Conservation (phyloP, 2,797 vertebrate genomes). For the Melopsittacus undulatus region DNA sequence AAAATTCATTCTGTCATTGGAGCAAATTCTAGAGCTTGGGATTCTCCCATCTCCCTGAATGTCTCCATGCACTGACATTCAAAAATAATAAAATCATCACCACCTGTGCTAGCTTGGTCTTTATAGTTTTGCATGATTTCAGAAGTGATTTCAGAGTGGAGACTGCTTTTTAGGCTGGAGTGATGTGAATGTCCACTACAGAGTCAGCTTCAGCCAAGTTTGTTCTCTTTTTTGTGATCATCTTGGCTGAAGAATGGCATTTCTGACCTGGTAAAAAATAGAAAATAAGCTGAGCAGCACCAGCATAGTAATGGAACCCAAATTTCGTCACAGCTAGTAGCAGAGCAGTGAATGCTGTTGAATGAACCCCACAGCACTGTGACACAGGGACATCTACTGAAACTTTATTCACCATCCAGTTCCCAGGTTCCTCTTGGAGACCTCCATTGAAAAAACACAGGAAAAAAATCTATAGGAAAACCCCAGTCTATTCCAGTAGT, state of each 20-base stretch:
- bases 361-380: not conserved
- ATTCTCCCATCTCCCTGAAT: not conserved
- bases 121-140: not conserved
- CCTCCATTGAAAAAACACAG: not conserved
- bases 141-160: not conserved
- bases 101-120: not conserved
- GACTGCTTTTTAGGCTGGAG: not conserved
- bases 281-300: not conserved
- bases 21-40: not conserved
- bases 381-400: not conserved
- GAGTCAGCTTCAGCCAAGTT: constrained; percentile 14
- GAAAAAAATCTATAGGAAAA: not conserved
- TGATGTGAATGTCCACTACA: not conserved
- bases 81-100: not conserved
- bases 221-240: not conserved
- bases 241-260: constrained; percentile 26
- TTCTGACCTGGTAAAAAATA: constrained; percentile 5
- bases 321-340: not conserved
- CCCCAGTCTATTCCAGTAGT: not conserved
- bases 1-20: not conserved
- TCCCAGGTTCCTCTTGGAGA: not conserved
- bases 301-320: not conserved
- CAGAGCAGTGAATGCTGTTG: not conserved
- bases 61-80: not conserved
- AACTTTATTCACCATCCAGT: not conserved